Evolutionary conservation across 2,888 invertebrate species (phyloP).

Genomic region (Erebia palarica): DNA sequence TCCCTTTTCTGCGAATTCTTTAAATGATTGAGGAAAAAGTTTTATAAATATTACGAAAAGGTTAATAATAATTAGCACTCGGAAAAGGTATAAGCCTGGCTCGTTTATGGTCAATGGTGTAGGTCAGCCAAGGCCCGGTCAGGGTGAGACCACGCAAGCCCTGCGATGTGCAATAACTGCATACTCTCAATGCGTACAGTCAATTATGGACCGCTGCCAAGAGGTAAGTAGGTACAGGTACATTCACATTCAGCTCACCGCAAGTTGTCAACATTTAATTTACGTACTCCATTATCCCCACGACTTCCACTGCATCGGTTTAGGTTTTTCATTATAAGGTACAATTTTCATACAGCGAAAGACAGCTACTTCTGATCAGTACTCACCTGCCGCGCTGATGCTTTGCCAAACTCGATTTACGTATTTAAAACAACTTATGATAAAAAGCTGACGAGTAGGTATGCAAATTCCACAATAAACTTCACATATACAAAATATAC

Average conservation of each 20-base stretch:
- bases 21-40: slow-evolving; percentile 32
- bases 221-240: slow-evolving; percentile 16
- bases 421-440: no score
- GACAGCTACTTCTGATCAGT: no score
- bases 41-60: slow-evolving; percentile 19
- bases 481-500: no score
- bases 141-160: slow-evolving; percentile 53
- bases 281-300: not conserved
- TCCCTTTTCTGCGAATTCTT: not conserved
- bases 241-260: slow-evolving; percentile 22
- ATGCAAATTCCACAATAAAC: no score
- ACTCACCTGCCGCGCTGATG: no score
- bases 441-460: no score
- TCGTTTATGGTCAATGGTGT: slow-evolving; percentile 30
- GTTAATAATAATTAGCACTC: slow-evolving; percentile 34
- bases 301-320: no score
- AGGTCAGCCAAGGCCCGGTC: slow-evolving; percentile 46
- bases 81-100: slow-evolving; percentile 41
- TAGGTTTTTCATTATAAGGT: no score
- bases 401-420: no score
- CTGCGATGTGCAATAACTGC: slow-evolving; percentile 37
- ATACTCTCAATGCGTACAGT: slow-evolving; percentile 38
- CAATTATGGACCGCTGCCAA: slow-evolving; percentile 43
- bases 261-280: slow-evolving; percentile 3
- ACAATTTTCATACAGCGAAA: no score